Base-by-base conservation (phyloP, 2,113 vertebrate species). In the Zeus faber region DNA sequence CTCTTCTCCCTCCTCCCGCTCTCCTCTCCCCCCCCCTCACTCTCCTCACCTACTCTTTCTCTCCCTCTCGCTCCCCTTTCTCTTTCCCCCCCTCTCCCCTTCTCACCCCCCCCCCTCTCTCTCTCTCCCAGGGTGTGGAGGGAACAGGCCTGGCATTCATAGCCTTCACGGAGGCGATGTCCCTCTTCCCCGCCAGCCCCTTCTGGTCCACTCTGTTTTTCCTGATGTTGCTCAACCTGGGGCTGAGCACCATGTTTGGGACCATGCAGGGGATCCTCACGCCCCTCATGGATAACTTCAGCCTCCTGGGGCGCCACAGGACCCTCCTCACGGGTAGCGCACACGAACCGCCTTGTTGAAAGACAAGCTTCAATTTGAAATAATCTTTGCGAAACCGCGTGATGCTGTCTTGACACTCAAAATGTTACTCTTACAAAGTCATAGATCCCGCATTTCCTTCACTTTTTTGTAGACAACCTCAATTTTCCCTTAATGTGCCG, bases 191-290 rank as follows among this genome's bases (percentile, higher is more conserved):
- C 0, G 95, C 89, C 41, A 98, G 95, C 2, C 97, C 96, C 0
- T 97, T 99, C 75, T 99, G 97, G 97, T 98, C 97, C 0, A 87
- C 93, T n/a, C 90, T 99, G 85, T 99, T 99, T 81, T 99, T 99
- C 90, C 79, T 99, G 65, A 99, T 99, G 97, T 89, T 99, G 68
- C 94, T 99, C 70, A 99, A 98, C 84, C 86, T 99, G 87, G 97
- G 97, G 25, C 72, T 99, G 71, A 95, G 96, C 49, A 98, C 94
- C 81, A 99, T 99, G 97, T 97, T 99, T 0, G 97, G 97, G 27
- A 99, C 95, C 81, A 99, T 99, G 95, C 94, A 98, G 0, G 97
- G 97, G 62, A 98, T 98, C 89, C 95, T 95, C 58, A 98, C 97
- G 0, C 96, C 96, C 41, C 92, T 99, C 84, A 95, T 95, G 40